Evolutionary conservation across 2,888 invertebrate genomes (phyloP).

Genomic region (Trichacis sp.): DNA sequence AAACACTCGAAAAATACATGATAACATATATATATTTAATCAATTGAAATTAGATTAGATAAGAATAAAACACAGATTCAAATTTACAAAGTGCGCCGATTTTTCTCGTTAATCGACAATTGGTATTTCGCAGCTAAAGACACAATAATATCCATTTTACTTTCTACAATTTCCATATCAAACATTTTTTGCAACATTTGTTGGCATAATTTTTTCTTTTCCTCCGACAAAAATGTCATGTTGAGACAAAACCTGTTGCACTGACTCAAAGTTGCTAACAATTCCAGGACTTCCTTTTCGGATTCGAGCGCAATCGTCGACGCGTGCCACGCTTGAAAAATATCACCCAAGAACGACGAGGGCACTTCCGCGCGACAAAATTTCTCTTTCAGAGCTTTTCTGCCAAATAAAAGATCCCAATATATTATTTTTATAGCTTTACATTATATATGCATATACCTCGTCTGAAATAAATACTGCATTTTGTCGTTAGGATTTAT

Average conservation of each 20-base stretch:
- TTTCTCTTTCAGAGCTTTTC: constrained; percentile 42
- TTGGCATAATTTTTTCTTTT: constrained; percentile 69
- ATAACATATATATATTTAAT: no score
- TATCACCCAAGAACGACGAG: constrained; percentile 49
- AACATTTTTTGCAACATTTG: no score
- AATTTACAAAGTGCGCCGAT: no score
- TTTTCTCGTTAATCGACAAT: no score
- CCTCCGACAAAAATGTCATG: constrained; percentile 48
- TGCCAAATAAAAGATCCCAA: constrained; percentile 37
- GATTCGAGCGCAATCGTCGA: constrained; percentile 8
- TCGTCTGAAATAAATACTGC: constrained; percentile 43
- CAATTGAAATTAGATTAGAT: no score
- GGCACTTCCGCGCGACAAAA: constrained; percentile 56
- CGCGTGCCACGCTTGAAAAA: constrained; percentile 44
- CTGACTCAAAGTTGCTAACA: constrained; percentile 50
- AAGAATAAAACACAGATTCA: no score
- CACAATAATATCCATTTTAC: no score
- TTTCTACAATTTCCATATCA: no score
- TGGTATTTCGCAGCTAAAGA: background rate
- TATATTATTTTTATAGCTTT: background rate
- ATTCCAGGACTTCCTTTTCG: constrained; percentile 46
- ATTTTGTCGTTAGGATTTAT: constrained; percentile 44
- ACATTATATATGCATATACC: constrained; percentile 6
- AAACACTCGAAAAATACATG: no score
- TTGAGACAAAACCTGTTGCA: constrained; percentile 57